Conservation (phyloP, 2,797 vertebrate genomes). For the Acanthurus lineatus region DNA sequence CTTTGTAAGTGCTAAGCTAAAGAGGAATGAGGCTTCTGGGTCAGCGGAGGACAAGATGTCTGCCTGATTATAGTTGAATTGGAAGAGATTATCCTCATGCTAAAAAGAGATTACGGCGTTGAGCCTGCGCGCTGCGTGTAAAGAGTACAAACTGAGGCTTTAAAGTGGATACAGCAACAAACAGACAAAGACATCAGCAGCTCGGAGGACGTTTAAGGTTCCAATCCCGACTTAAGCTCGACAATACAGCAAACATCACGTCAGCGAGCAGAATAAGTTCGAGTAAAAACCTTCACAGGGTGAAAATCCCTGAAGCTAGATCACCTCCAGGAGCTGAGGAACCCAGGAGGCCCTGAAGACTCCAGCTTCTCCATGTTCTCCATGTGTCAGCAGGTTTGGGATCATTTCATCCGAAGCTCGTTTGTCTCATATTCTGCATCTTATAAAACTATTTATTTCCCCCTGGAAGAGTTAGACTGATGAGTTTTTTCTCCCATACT, state of each 20-base stretch:
- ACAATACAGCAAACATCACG: conserved; percentile 40
- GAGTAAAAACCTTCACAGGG: conserved; percentile 6
- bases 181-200: conserved; percentile 49
- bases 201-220: conserved; percentile 34
- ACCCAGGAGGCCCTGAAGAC: neutral
- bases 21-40: conserved; percentile 43
- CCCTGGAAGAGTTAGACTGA: neutral
- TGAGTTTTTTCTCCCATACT: neutral
- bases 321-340: conserved; percentile 9
- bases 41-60: conserved; percentile 68
- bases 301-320: neutral
- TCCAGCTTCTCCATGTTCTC: conserved; percentile 7
- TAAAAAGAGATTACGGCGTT: conserved; percentile 65
- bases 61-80: conserved; percentile 62
- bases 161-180: conserved; percentile 35
- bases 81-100: conserved; percentile 67
- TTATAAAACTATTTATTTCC: conserved; percentile 11
- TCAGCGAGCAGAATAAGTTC: neutral
- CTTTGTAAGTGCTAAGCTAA: conserved; percentile 12
- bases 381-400: neutral
- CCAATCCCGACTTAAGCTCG: conserved; percentile 46
- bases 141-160: conserved; percentile 46
- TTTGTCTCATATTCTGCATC: neutral
- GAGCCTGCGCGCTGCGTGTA: conserved; percentile 11
- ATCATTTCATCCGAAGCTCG: neutral